These are phyloP conservation scores for Drosophila arizonae DNA, from an alignment of 1,140 invertebrate species.

Conservation along the genomic window DNA sequence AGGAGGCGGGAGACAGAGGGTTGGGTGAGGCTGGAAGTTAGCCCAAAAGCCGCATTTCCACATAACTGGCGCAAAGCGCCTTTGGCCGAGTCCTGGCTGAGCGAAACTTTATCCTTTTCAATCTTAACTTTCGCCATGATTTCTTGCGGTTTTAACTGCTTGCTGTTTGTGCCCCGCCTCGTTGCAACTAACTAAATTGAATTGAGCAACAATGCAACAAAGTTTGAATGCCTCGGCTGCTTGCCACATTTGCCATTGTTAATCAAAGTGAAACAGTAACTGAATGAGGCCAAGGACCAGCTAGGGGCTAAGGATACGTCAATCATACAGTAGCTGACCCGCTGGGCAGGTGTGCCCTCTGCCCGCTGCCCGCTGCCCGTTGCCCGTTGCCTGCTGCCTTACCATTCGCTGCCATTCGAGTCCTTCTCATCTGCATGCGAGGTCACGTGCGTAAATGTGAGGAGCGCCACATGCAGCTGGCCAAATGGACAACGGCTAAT, in stretches of 20 bases:
- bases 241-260: conserved; percentile 21
- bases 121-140: conserved; percentile 37
- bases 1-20: not conserved
- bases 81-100: conserved; percentile 15
- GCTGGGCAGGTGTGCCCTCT: conserved; percentile 8
- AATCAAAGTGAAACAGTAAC: conserved; percentile 1
- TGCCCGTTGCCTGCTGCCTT: not conserved
- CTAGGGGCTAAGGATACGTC: not conserved
- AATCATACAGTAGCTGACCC: conserved; percentile 6
- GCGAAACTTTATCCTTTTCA: conserved; percentile 47
- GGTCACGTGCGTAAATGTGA: conserved; percentile 13
- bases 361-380: not conserved
- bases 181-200: conserved; percentile 39
- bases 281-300: not conserved
- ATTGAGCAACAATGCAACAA: conserved; percentile 48
- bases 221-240: conserved; percentile 15
- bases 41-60: conserved; percentile 18
- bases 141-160: conserved; percentile 34
- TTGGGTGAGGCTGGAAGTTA: not conserved
- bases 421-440: conserved; percentile 34
- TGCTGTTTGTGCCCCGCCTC: conserved; percentile 5
- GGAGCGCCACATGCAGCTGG: conserved; percentile 51
- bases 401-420: not conserved
- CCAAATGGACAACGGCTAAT: conserved; percentile 55
- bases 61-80: conserved; percentile 29